These are phyloP conservation scores for Takifugu ocellatus DNA, from an alignment of 2,797 vertebrate genomes.

Conservation along the genomic window DNA sequence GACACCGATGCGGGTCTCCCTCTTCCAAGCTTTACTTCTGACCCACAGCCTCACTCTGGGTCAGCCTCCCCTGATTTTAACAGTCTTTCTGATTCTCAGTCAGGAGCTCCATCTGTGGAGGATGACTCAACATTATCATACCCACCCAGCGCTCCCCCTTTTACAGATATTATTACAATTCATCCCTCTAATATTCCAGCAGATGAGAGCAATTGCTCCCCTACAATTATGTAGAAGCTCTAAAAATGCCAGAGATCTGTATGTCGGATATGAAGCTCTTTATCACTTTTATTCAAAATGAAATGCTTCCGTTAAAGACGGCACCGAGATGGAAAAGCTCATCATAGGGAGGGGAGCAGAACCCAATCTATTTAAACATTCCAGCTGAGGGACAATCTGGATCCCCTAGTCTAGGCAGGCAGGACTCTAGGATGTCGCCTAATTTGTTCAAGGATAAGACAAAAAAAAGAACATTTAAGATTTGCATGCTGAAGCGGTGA, in stretches of 20 bases:
- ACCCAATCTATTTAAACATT: not conserved
- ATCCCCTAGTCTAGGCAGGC: conserved; percentile 10
- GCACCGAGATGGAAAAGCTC: conserved; percentile 3
- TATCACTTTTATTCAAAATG: not conserved
- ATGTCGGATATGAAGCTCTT: too few relatives aligned
- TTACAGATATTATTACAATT: conserved; percentile 15
- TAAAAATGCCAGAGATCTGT: not conserved
- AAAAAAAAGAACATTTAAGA: conserved; percentile 1
- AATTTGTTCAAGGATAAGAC: not conserved
- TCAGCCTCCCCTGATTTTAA: conserved; percentile 26
- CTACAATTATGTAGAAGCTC: conserved; percentile 5
- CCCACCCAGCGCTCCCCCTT: conserved; percentile 13
- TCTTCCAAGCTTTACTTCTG: conserved; percentile 26
- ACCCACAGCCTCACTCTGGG: conserved; percentile 21
- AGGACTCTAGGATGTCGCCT: not conserved
- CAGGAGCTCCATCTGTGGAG: conserved; percentile 19
- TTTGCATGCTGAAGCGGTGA: conserved; percentile 6
- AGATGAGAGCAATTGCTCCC: conserved; percentile 11
- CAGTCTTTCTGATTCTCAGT: conserved; percentile 17
- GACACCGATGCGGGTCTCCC: conserved; percentile 22
- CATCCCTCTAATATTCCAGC: conserved; percentile 16
- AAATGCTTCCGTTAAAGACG: not conserved
- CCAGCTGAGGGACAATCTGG: conserved; percentile 1
- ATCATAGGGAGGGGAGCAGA: conserved; percentile 1
- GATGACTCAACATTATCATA: conserved; percentile 34